Conservation (phyloP, 1,140 invertebrate species). For the Carposina sasakii region DNA sequence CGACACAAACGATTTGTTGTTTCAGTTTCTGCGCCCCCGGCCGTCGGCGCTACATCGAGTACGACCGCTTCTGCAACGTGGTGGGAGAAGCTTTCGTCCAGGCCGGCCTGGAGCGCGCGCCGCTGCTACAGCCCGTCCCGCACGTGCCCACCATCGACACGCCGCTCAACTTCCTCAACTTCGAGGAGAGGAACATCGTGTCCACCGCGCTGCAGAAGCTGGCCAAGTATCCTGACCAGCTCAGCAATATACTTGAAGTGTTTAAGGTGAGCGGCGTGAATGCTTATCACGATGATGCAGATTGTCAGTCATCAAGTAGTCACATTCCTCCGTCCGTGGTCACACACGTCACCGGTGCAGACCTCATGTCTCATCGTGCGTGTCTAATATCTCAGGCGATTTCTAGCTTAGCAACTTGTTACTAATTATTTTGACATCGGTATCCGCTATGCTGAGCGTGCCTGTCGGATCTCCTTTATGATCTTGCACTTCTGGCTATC, state of each 20-base stretch:
- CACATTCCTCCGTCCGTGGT: too few relatives aligned
- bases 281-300: not conserved
- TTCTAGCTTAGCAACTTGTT: too few relatives aligned
- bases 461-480: too few relatives aligned
- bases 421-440: too few relatives aligned
- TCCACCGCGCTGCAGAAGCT: slow-evolving; percentile 77
- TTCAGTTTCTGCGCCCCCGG: slow-evolving; percentile 75
- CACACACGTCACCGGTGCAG: too few relatives aligned
- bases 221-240: slow-evolving; percentile 74
- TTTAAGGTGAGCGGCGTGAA: slow-evolving; percentile 72
- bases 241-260: slow-evolving; percentile 75
- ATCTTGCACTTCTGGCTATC: too few relatives aligned
- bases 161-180: slow-evolving; percentile 78
- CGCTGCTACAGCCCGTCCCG: slow-evolving; percentile 76
- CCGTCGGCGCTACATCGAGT: slow-evolving; percentile 74
- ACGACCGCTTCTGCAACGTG: slow-evolving; percentile 75
- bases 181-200: slow-evolving; percentile 76
- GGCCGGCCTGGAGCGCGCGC: slow-evolving; percentile 75
- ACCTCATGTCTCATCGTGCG: too few relatives aligned
- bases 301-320: too few relatives aligned
- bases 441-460: too few relatives aligned
- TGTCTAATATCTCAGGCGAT: too few relatives aligned
- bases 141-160: slow-evolving; percentile 76
- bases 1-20: too few relatives aligned
- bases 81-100: slow-evolving; percentile 79